These are phyloP conservation scores for Ophion ventricosus DNA, from an alignment of 2,888 invertebrate species.

Conservation along the genomic window DNA sequence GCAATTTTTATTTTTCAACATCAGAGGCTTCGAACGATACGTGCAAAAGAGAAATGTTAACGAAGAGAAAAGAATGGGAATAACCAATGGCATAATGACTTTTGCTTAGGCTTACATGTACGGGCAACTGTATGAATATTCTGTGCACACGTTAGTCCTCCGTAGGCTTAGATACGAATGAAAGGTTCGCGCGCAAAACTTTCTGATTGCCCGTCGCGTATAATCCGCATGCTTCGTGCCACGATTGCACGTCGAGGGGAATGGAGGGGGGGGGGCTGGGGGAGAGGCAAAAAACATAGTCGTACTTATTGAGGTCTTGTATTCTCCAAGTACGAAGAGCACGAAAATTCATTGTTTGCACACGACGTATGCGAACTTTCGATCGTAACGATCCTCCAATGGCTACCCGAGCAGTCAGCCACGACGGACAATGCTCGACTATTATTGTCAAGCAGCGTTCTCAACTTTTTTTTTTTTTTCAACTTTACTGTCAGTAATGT, in stretches of 20 bases:
- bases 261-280: background rate
- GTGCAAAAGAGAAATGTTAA: background rate
- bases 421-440: too few relatives aligned
- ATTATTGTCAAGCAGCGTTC: too few relatives aligned
- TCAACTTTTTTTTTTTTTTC: background rate
- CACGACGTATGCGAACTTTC: conserved; percentile 54
- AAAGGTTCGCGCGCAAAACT: conserved; percentile 52
- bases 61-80: background rate
- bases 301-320: conserved; percentile 17
- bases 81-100: background rate
- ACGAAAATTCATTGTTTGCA: conserved; percentile 45
- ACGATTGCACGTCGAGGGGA: too few relatives aligned
- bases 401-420: too few relatives aligned
- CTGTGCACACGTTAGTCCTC: background rate
- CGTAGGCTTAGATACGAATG: conserved; percentile 35
- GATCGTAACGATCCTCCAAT: conserved; percentile 55
- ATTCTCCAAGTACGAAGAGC: conserved; percentile 39
- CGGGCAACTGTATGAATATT: background rate
- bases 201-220: conserved; percentile 51
- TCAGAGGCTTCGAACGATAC: background rate
- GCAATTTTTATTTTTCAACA: background rate
- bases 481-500: too few relatives aligned
- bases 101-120: background rate
- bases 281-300: background rate
- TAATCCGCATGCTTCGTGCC: background rate